Conservation (phyloP, 2,888 invertebrate genomes). For the Elysia crispata region DNA sequence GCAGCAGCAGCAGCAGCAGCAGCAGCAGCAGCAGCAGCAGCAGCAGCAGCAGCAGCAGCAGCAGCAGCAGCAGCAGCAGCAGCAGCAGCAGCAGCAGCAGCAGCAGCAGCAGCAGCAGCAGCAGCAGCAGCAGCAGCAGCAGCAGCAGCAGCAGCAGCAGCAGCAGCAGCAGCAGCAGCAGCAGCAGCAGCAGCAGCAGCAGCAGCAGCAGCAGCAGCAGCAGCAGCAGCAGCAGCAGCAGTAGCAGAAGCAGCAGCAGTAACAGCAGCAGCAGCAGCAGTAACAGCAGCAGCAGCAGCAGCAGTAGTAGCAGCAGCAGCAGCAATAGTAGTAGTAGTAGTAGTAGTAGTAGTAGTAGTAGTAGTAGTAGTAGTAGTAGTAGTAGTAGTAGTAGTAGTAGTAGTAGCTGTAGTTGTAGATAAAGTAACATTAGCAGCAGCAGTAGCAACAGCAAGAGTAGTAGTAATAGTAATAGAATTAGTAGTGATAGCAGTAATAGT, state of each 20-base stretch:
- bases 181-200: background rate
- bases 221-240: background rate
- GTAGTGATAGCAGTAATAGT: too few species aligned
- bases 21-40: background rate
- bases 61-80: constrained; percentile 10
- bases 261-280: too few species aligned
- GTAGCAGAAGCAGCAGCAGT: too few species aligned
- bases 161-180: background rate
- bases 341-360: constrained; percentile 19
- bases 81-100: constrained; percentile 10
- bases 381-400: constrained; percentile 28
- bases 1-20: background rate
- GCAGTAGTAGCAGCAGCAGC: background rate
- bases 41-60: constrained; percentile 1
- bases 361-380: constrained; percentile 22
- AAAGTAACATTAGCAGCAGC: too few species aligned
- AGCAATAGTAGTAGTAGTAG: constrained; percentile 7
- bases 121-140: background rate
- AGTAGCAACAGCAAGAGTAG: too few species aligned
- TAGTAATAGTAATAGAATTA: too few species aligned
- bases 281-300: background rate
- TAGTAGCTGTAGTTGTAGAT: too few species aligned
- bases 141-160: constrained; percentile 1
- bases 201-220: background rate
- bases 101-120: background rate